These are phyloP conservation scores for Trachythela sp. DNA, from an alignment of 64 coral and sea anemone genomes.

Conservation along the genomic window DNA sequence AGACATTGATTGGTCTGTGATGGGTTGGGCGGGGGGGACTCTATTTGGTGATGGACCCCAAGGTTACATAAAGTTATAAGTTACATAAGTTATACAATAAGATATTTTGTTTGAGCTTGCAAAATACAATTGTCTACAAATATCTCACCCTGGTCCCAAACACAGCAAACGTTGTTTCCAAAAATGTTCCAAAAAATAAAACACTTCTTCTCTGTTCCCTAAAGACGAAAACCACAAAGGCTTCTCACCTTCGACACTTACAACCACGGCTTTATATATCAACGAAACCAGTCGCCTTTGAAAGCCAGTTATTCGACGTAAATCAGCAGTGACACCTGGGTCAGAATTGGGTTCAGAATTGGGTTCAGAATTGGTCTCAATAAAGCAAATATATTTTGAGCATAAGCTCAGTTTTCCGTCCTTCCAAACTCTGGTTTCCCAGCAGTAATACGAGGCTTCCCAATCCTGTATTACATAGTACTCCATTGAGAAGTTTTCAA, in stretches of 20 bases:
- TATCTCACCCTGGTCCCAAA: constrained; percentile 38
- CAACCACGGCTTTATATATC: constrained; percentile 73
- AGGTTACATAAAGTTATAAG: too few relatives aligned
- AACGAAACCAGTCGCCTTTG: constrained; percentile 69
- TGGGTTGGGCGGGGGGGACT: too few relatives aligned
- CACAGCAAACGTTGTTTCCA: constrained; percentile 78
- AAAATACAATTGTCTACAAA: not conserved
- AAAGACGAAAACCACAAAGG: constrained; percentile 86
- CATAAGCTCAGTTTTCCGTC: constrained; percentile 62
- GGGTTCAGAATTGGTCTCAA: constrained; percentile 34
- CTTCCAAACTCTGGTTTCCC: constrained; percentile 59
- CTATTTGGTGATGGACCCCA: too few relatives aligned
- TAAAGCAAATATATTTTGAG: constrained; percentile 69
- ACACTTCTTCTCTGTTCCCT: constrained; percentile 55
- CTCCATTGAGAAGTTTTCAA: not conserved
- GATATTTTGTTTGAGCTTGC: too few relatives aligned
- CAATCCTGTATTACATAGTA: constrained; percentile 42
- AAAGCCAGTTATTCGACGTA: constrained; percentile 79
- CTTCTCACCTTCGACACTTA: constrained; percentile 54
- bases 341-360: not conserved
- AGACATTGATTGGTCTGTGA: too few relatives aligned
- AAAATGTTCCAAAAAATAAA: constrained; percentile 86
- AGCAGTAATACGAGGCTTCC: constrained; percentile 87
- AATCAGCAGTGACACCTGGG: constrained; percentile 49
- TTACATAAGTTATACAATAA: too few relatives aligned